These are phyloP conservation scores for Xenopus tropicalis DNA, from an alignment of 2,113 vertebrate species.

Conservation along the genomic window UCB_Xtro_10.0 CM004447.2:134452001-134452500, in stretches of 20 bases:
- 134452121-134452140: background rate
- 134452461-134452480: background rate
- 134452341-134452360: background rate
- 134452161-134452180: slow-evolving; percentile 3
- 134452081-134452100: too few species aligned
- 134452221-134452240: background rate
- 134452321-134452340: background rate
- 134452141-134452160: background rate
- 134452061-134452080: too few species aligned
- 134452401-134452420: background rate
- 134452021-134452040: too few species aligned
- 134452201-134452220: background rate
- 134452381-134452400: background rate
- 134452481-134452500: background rate
- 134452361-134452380: too few species aligned
- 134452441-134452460: background rate
- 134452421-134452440: background rate
- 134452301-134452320: background rate
- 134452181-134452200: background rate
- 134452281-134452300: background rate
- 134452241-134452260: background rate
- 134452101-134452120: background rate
- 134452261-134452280: background rate
- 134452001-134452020: too few species aligned
- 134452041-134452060: too few species aligned